These are phyloP conservation scores for Hymenochirus boettgeri DNA, from an alignment of 2,113 vertebrate species.

Conservation along the genomic window DNA sequence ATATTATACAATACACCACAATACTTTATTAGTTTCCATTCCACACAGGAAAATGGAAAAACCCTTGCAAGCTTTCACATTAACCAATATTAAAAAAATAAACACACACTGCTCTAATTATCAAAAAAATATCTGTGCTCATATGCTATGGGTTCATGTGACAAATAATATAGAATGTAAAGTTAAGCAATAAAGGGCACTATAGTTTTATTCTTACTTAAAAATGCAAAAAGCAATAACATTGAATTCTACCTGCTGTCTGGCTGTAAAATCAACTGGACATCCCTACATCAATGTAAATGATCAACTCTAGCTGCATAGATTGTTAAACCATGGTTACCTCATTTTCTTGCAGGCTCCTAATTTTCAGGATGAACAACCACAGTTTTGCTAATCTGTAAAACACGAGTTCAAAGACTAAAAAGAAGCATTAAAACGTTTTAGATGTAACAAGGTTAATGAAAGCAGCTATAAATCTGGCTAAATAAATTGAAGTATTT, in stretches of 20 bases:
- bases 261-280: constrained; percentile 14
- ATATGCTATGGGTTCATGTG: too few species aligned
- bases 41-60: too few species aligned
- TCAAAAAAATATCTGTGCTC: too few species aligned
- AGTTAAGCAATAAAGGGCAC: too few species aligned
- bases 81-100: too few species aligned
- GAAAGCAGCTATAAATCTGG: constrained; percentile 33
- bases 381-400: constrained; percentile 41
- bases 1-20: too few species aligned
- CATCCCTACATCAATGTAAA: constrained; percentile 22
- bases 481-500: constrained; percentile 37
- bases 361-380: constrained; percentile 44
- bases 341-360: constrained; percentile 37
- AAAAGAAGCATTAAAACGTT: constrained; percentile 38
- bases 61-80: too few species aligned
- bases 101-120: too few species aligned
- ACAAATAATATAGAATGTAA: too few species aligned
- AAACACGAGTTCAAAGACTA: constrained; percentile 39
- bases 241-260: constrained; percentile 13
- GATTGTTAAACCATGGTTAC: constrained; percentile 37
- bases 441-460: constrained; percentile 40
- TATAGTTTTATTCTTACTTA: constrained; percentile 18
- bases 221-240: constrained; percentile 10
- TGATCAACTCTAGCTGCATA: constrained; percentile 28
- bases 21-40: too few species aligned